A percentile compares a stretch with the other conserved stretches of the same genome.
Conservation (phyloP, 2,113 vertebrate genomes). For the Pelobates fuscus region DNA sequence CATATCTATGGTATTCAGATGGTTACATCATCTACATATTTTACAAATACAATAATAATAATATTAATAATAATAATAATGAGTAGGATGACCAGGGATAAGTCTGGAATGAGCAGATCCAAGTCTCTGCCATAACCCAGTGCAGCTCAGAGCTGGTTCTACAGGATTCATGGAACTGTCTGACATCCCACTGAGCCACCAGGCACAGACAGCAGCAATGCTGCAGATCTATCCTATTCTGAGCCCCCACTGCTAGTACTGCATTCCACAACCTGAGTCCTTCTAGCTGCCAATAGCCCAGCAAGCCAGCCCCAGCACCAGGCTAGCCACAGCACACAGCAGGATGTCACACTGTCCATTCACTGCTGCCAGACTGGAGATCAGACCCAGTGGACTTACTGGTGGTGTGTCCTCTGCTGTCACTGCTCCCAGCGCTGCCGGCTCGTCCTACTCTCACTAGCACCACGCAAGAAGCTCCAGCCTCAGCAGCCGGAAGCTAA, state of each 20-base stretch:
- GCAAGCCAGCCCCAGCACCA: not conserved
- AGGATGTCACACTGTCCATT: not conserved
- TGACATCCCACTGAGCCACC: not conserved
- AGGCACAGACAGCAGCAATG: not conserved
- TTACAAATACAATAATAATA: no score
- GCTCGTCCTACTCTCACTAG: slow-evolving; percentile 12
- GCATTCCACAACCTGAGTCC: slow-evolving; percentile 13
- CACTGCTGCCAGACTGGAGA: not conserved
- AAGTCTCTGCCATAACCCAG: no score
- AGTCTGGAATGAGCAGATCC: no score
- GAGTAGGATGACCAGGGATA: no score
- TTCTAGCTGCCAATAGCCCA: not conserved
- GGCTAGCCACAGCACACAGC: no score
- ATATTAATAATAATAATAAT: no score
- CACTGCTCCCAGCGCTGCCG: slow-evolving; percentile 7
- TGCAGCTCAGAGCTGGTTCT: no score
- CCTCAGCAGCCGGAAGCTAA: slow-evolving; percentile 47
- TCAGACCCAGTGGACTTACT: slow-evolving; percentile 17
- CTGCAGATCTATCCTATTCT: not conserved
- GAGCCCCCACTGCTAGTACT: slow-evolving; percentile 6
- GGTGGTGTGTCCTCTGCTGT: slow-evolving; percentile 4
- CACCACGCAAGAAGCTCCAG: slow-evolving; percentile 29
- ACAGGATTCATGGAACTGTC: not conserved
- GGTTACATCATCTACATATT: no score
- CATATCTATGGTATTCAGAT: no score